phyloP scores from a whole-genome alignment of 30 jellyfish, hydroid and myxozoan species.

The Pseudorhiza aurosa region DNA sequence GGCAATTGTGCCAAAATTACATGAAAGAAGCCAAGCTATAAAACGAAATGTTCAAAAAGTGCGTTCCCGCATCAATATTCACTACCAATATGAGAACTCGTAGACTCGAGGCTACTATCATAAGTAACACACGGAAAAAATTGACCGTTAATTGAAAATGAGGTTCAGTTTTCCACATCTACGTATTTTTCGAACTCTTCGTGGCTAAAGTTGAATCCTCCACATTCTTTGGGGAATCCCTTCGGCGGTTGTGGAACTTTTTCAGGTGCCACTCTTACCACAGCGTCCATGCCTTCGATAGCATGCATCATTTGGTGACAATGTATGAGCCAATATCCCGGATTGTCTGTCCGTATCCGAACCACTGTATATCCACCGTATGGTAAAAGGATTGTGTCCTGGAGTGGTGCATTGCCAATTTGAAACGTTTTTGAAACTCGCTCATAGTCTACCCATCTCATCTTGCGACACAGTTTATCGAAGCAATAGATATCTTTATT shows the following conservation, averaged over 20 bases:
- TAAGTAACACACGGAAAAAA: no score
- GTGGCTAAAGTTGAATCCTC: constrained; percentile 36
- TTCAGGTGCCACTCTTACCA: constrained; percentile 71
- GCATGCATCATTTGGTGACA: constrained; percentile 89
- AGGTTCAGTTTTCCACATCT: no score
- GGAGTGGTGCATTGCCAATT: constrained; percentile 67
- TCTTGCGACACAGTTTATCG: constrained; percentile 51
- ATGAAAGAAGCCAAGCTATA: no score
- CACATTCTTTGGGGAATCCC: constrained; percentile 66
- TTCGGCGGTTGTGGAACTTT: constrained; percentile 75
- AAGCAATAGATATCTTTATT: constrained; percentile 53
- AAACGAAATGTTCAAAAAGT: no score
- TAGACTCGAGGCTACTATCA: no score
- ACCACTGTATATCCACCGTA: constrained; percentile 91
- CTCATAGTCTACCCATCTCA: constrained; percentile 42
- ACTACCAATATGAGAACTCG: no score
- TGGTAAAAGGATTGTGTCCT: constrained; percentile 85
- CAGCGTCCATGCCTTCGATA: constrained; percentile 92
- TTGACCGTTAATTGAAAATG: no score
- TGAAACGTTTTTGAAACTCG: constrained; percentile 68
- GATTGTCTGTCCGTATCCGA: constrained; percentile 88
- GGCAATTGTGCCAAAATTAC: no score
- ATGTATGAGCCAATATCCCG: constrained; percentile 93
- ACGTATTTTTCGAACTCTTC: constrained; percentile 13
- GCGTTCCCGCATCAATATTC: no score